phyloP scores from a whole-genome alignment of 2,113 vertebrate genomes.

The Dasypus novemcinctus region DNA sequence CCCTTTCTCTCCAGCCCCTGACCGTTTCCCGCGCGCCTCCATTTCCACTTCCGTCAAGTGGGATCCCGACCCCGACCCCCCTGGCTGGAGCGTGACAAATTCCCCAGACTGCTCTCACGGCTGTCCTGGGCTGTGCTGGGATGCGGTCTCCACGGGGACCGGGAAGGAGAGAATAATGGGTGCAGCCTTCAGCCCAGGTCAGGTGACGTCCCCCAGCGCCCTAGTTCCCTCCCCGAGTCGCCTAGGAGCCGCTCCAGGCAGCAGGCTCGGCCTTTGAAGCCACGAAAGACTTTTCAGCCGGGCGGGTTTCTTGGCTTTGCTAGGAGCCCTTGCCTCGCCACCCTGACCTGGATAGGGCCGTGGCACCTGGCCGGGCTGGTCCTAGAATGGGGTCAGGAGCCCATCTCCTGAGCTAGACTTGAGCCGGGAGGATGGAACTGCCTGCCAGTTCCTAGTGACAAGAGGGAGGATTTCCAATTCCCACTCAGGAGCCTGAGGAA shows the following conservation, averaged over 20 bases:
- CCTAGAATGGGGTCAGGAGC: neutral
- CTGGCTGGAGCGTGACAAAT: neutral
- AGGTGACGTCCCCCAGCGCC: neutral
- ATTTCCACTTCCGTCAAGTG: neutral
- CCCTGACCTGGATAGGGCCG: neutral
- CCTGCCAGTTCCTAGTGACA: neutral
- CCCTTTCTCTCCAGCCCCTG: neutral
- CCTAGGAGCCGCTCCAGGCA: neutral
- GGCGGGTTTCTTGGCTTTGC: neutral
- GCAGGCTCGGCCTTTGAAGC: neutral
- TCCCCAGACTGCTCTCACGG: neutral
- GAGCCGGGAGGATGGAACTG: neutral
- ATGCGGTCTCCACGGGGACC: neutral
- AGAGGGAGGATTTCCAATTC: neutral
- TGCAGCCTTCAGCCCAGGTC: neutral
- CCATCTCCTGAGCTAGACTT: neutral
- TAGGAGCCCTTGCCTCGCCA: neutral
- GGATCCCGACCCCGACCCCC: neutral
- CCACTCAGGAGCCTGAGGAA: neutral
- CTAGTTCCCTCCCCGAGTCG: neutral
- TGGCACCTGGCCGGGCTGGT: neutral
- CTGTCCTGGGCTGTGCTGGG: fast-evolving
- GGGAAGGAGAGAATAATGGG: neutral
- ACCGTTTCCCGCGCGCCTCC: neutral
- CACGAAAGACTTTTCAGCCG: neutral